Percentiles rank a stretch among this genome's conserved stretches.
Evolutionary conservation across 92 coral and sea anemone genomes (phyloP).

Genomic region (Actinernus sp.): DNA sequence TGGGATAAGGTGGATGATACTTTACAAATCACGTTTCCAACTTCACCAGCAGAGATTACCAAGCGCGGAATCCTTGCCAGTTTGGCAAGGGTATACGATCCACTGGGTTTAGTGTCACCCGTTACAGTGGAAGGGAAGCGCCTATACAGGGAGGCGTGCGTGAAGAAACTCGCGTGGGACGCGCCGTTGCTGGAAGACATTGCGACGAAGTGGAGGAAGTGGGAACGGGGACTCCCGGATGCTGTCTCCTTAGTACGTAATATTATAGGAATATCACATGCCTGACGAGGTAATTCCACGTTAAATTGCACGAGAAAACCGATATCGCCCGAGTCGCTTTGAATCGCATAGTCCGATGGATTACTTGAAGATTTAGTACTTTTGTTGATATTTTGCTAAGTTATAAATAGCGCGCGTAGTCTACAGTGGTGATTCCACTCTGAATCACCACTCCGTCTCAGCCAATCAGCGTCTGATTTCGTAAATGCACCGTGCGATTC

Average conservation of each 20-base stretch:
- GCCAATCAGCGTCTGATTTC: too few relatives aligned
- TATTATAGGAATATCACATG: too few relatives aligned
- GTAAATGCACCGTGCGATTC: too few relatives aligned
- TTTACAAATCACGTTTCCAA: constrained; percentile 13
- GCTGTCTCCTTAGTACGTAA: constrained; percentile 29
- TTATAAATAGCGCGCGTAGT: too few relatives aligned
- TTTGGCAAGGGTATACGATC: constrained; percentile 59
- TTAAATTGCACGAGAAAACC: too few relatives aligned
- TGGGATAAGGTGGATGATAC: constrained; percentile 53
- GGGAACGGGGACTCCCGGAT: constrained; percentile 37
- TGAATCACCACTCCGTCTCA: too few relatives aligned
- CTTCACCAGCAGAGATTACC: background rate
- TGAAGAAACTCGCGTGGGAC: constrained; percentile 47
- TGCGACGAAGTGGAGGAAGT: constrained; percentile 31
- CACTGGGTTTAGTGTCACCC: constrained; percentile 39
- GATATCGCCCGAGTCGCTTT: too few relatives aligned
- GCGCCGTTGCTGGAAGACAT: constrained; percentile 33
- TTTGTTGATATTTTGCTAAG: too few relatives aligned
- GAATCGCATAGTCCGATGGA: too few relatives aligned
- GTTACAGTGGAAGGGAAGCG: background rate
- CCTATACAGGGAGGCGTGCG: constrained; percentile 7
- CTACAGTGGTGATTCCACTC: too few relatives aligned
- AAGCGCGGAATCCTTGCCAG: constrained; percentile 8
- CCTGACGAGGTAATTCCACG: too few relatives aligned
- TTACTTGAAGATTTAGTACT: too few relatives aligned